phyloP scores from a whole-genome alignment of 2,888 invertebrate genomes.

The Drosophila crucigera region DNA sequence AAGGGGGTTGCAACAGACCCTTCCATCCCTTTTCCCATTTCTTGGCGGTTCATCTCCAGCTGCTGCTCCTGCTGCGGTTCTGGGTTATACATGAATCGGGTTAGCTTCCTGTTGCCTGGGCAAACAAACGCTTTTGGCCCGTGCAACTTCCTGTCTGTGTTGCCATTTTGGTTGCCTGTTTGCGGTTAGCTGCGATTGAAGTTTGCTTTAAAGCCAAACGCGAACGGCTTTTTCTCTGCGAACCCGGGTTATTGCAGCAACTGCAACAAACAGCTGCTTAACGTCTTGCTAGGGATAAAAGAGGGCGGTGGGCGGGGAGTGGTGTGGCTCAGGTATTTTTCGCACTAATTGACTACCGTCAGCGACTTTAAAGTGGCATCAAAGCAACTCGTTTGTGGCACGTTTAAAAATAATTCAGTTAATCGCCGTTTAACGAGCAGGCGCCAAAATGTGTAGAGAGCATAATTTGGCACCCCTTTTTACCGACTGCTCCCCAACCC shows the following conservation, averaged over 20 bases:
- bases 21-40: conserved; percentile 9
- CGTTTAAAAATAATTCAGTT: conserved; percentile 65
- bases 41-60: conserved; percentile 18
- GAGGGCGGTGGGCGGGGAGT: fast-evolving
- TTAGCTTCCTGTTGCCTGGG: conserved; percentile 47
- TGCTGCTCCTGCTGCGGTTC: conserved; percentile 47
- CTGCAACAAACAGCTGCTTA: conserved; percentile 11
- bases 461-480: conserved; percentile 63
- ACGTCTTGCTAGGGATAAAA: neutral
- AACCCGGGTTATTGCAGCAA: conserved; percentile 1
- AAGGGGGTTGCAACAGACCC: conserved; percentile 38
- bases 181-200: conserved; percentile 69
- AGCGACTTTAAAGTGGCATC: conserved; percentile 69
- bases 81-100: conserved; percentile 53
- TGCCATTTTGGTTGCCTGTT: conserved; percentile 58
- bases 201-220: conserved; percentile 61
- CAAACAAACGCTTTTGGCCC: conserved; percentile 22
- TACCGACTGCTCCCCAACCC: neutral
- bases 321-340: conserved; percentile 16
- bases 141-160: conserved; percentile 52
- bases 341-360: conserved; percentile 59
- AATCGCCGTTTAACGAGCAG: conserved; percentile 77
- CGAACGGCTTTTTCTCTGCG: conserved; percentile 3
- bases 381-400: conserved; percentile 65
- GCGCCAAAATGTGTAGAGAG: conserved; percentile 55